A percentile compares a stretch with the other conserved stretches of the same genome.
These are phyloP conservation scores for Periophthalmus modestus DNA, from an alignment of 2,113 vertebrate genomes.

Conservation along the genomic window DNA sequence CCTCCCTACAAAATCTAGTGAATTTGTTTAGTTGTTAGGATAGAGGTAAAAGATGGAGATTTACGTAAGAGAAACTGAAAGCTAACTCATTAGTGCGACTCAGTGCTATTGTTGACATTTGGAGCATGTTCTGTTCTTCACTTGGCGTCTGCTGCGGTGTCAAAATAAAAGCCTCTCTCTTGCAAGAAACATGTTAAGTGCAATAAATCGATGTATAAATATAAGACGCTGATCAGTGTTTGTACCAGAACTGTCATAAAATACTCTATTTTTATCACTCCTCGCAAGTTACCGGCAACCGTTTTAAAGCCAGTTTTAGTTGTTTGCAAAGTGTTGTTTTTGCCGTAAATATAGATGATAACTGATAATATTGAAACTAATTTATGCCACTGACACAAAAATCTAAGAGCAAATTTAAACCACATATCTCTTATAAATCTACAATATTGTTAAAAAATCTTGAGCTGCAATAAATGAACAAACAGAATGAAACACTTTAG, in stretches of 20 bases:
- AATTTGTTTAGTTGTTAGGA: conserved; percentile 5
- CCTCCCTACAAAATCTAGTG: no score
- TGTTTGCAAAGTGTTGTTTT: background rate
- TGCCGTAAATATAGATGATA: no score
- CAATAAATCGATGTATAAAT: background rate
- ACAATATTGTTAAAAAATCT: no score
- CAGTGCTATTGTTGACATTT: conserved; percentile 28
- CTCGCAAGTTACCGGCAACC: background rate
- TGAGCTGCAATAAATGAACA: no score
- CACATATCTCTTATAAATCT: no score
- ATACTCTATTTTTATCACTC: background rate
- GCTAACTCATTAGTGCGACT: conserved; percentile 24
- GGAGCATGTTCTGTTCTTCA: background rate
- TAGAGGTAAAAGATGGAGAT: background rate
- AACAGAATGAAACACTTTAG: no score
- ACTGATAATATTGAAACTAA: no score
- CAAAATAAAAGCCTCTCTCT: conserved; percentile 4
- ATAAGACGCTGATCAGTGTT: background rate
- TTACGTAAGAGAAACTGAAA: conserved; percentile 6
- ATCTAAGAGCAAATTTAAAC: no score
- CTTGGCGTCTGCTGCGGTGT: conserved; percentile 5
- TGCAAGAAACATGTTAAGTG: background rate
- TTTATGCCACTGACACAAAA: no score
- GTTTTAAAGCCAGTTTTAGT: background rate
- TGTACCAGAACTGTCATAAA: background rate